Percentiles rank a stretch among this genome's conserved stretches.
Conservation (phyloP, 2,888 invertebrate genomes). For the Polydrusus tereticollis region DNA sequence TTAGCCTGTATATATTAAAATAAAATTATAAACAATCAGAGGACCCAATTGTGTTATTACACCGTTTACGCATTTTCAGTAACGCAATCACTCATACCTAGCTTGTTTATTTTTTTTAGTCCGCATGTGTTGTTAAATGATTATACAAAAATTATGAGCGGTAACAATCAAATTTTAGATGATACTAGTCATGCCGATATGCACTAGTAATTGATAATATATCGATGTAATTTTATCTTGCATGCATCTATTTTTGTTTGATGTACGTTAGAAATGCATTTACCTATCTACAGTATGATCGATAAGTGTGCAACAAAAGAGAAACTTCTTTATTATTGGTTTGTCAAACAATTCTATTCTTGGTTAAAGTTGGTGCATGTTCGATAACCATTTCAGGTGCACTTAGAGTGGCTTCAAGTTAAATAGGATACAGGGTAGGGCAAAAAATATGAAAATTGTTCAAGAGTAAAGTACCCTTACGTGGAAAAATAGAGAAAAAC, state of each 20-base stretch:
- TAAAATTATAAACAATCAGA: conserved; percentile 26
- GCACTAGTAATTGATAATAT: conserved; percentile 30
- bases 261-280: conserved; percentile 12
- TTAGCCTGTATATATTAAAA: neutral
- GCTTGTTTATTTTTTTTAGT: conserved; percentile 39
- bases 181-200: conserved; percentile 41
- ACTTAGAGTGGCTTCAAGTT: too few relatives aligned
- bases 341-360: too few relatives aligned
- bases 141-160: conserved; percentile 36
- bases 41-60: conserved; percentile 41
- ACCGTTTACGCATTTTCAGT: conserved; percentile 39
- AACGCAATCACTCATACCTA: conserved; percentile 40
- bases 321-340: too few relatives aligned
- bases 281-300: neutral
- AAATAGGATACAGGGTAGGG: too few relatives aligned
- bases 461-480: too few relatives aligned
- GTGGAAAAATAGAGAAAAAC: too few relatives aligned
- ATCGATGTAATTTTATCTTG: conserved; percentile 21
- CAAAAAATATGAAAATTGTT: too few relatives aligned
- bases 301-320: too few relatives aligned
- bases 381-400: too few relatives aligned
- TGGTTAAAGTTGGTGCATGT: too few relatives aligned
- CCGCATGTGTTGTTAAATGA: conserved; percentile 40
- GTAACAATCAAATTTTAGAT: conserved; percentile 22
- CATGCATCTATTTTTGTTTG: conserved; percentile 18